phyloP scores from a whole-genome alignment of 1,140 invertebrate species.

The Drosophila busckii region DNA sequence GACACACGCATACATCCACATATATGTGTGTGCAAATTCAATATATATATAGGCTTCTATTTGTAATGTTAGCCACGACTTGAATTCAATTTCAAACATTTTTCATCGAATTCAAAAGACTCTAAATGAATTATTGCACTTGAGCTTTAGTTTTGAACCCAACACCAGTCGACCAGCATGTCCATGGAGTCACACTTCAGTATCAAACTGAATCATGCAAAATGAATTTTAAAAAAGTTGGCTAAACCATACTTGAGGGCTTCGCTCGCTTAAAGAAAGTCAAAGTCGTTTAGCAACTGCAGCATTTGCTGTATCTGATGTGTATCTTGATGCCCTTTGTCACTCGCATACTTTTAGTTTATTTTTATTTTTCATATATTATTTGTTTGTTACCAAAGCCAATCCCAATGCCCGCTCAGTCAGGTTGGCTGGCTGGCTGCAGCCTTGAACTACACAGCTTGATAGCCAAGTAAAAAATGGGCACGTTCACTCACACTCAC shows the following conservation, averaged over 20 bases:
- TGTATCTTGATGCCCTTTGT: slow-evolving; percentile 40
- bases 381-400: neutral
- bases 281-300: slow-evolving; percentile 13
- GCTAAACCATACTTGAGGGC: slow-evolving; percentile 2
- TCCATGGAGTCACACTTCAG: neutral
- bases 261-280: slow-evolving; percentile 34
- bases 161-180: slow-evolving; percentile 1
- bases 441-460: slow-evolving; percentile 70
- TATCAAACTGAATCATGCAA: slow-evolving; percentile 25
- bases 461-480: slow-evolving; percentile 59
- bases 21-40: neutral
- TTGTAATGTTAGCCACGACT: slow-evolving; percentile 49
- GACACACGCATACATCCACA: slow-evolving; percentile 10
- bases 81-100: slow-evolving; percentile 66
- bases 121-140: slow-evolving; percentile 66
- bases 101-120: slow-evolving; percentile 51
- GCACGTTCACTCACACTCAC: slow-evolving; percentile 5
- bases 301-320: slow-evolving; percentile 32
- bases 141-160: slow-evolving; percentile 27
- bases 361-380: neutral
- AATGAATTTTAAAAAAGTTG: slow-evolving; percentile 16
- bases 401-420: slow-evolving; percentile 33
- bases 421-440: slow-evolving; percentile 25
- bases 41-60: slow-evolving; percentile 30
- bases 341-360: slow-evolving; percentile 24